phyloP scores from a whole-genome alignment of 2,113 vertebrate genomes.

The Syngnathus scovelli region DNA sequence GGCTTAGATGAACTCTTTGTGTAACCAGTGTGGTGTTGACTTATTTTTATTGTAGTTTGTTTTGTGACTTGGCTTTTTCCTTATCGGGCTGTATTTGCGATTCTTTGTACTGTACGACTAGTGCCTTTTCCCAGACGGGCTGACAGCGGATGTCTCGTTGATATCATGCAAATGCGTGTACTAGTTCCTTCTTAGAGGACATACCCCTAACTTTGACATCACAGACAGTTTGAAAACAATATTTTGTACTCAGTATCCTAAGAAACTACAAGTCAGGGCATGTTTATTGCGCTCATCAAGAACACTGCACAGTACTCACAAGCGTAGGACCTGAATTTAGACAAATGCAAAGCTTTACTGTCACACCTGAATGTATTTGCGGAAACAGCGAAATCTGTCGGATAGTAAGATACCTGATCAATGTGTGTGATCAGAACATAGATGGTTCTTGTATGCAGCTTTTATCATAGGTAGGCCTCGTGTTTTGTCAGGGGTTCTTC shows the following conservation, averaged over 20 bases:
- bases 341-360: slow-evolving; percentile 69
- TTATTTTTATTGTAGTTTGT: slow-evolving; percentile 75
- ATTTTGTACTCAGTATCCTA: slow-evolving; percentile 35
- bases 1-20: slow-evolving; percentile 83
- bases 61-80: slow-evolving; percentile 66
- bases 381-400: slow-evolving; percentile 20
- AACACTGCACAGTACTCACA: slow-evolving; percentile 38
- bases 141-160: slow-evolving; percentile 24
- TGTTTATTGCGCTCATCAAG: slow-evolving; percentile 32
- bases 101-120: slow-evolving; percentile 62
- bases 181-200: slow-evolving; percentile 23
- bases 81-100: slow-evolving; percentile 46
- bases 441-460: slow-evolving; percentile 38
- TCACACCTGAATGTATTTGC: slow-evolving; percentile 67
- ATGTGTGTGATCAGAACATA: slow-evolving; percentile 18
- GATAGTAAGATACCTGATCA: slow-evolving; percentile 7
- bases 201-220: slow-evolving; percentile 27
- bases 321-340: slow-evolving; percentile 27
- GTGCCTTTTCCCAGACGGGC: slow-evolving; percentile 58
- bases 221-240: slow-evolving; percentile 23
- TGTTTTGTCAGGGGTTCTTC: slow-evolving; percentile 41
- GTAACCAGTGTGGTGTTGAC: slow-evolving; percentile 84
- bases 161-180: slow-evolving; percentile 16
- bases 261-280: slow-evolving; percentile 59
- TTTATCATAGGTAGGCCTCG: slow-evolving; percentile 30